Conservation (phyloP, 2,888 invertebrate genomes). For the Catocala fraxini region DNA sequence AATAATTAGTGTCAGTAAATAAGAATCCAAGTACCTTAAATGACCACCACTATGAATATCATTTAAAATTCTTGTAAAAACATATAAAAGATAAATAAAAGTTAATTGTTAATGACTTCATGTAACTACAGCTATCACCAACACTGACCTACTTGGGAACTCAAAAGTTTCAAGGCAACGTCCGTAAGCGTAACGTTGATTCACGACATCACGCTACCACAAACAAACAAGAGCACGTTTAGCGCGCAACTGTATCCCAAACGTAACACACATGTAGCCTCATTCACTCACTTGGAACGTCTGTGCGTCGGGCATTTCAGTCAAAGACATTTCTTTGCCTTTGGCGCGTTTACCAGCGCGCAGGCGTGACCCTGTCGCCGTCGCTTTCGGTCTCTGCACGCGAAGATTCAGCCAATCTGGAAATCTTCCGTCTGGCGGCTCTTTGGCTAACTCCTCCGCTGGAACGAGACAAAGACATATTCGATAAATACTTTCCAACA, state of each 20-base stretch:
- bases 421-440: constrained; percentile 80
- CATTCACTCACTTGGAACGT: constrained; percentile 76
- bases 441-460: constrained; percentile 83
- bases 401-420: constrained; percentile 80
- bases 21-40: too few relatives aligned
- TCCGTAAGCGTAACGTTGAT: constrained; percentile 34
- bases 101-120: constrained; percentile 14
- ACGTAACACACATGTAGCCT: constrained; percentile 52
- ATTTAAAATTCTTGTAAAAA: background rate
- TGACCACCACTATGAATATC: too few relatives aligned
- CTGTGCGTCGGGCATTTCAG: constrained; percentile 59
- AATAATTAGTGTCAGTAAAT: too few relatives aligned
- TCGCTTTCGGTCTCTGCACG: constrained; percentile 75
- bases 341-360: constrained; percentile 74
- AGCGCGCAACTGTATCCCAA: constrained; percentile 53
- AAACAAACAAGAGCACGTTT: constrained; percentile 57
- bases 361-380: constrained; percentile 65
- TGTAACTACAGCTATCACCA: constrained; percentile 33
- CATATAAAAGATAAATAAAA: background rate
- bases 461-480: constrained; percentile 41
- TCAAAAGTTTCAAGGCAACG: constrained; percentile 51
- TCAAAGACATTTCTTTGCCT: constrained; percentile 53
- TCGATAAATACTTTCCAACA: constrained; percentile 8
- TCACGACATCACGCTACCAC: constrained; percentile 44
- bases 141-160: constrained; percentile 47